Base-by-base conservation (phyloP, 2,888 invertebrate species). In the Agriopis aurantiaria region DNA sequence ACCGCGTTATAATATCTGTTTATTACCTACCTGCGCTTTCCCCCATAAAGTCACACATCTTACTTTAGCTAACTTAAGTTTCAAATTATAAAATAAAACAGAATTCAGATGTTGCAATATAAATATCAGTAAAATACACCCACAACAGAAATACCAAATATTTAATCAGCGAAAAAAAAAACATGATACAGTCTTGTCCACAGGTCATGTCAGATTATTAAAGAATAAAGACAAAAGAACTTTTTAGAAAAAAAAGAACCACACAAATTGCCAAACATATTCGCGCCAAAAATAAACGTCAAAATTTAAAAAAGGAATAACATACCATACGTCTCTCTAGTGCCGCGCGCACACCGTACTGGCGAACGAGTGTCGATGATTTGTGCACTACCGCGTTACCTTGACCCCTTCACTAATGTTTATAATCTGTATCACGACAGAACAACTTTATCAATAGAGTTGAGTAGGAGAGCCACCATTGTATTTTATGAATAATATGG, bases 251-350 rank as follows among this genome's bases (percentile, higher is more conserved):
- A 62, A 59, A 46, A 40, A 5, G 5, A 51, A 23, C 10, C 17
- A 48, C 6, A 41, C 1, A 33, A 33, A 33, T 53, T 17, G 14
- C 40, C 33, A 45, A 55, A 57, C 7, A 53, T 43, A 46, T n/a
- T 57, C 61, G 46, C 65, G 59, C 59, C 45, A 71, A 58, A 63
- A 33, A 17, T 14, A 17, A 52, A 65, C 53, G 65, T 53, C 46
- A 59, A 61, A 69, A 23, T 23, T 23, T 23, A 73, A 69, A 69
- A 72, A 69, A 71, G 71, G 69, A 69, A 75, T 43, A 72, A 84
- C 83, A 77, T 83, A 83, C 84, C 75, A 72, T 75, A 75, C 74
- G 75, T 75, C 77, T 73, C 72, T 23, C 71, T 65, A 72, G 63
- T 72, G 73, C 78, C 73, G 80, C 82, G 82, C 78, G 69, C 65